Evolutionary conservation across 2,797 vertebrate species (phyloP).

Genomic region (Triplophysa bombifrons): DNA sequence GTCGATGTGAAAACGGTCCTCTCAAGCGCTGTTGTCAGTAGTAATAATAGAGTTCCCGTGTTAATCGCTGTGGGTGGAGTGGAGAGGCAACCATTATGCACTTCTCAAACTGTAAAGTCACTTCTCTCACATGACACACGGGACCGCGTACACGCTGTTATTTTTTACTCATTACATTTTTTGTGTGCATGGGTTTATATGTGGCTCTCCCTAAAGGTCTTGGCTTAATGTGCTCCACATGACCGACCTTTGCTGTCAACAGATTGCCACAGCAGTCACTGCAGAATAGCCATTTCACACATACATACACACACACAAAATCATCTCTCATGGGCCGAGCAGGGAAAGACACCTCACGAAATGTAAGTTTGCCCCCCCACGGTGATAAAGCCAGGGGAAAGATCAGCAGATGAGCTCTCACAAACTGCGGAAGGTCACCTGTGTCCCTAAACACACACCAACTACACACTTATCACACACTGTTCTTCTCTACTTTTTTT

Average conservation of each 20-base stretch:
- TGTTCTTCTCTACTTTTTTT: background rate
- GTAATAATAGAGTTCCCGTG: conserved; percentile 70
- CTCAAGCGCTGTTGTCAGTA: conserved; percentile 63
- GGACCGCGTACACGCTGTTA: conserved; percentile 7
- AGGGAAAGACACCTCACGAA: conserved; percentile 28
- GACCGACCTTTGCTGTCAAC: conserved; percentile 56
- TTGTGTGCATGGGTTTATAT: conserved; percentile 37
- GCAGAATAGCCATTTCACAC: conserved; percentile 24
- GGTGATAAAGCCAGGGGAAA: conserved; percentile 6
- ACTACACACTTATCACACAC: conserved; percentile 53
- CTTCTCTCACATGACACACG: conserved; percentile 22
- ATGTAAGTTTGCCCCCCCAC: conserved; percentile 6
- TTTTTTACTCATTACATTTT: conserved; percentile 5
- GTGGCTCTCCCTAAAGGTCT: conserved; percentile 47
- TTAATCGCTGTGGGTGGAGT: conserved; percentile 62
- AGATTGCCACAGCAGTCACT: conserved; percentile 37
- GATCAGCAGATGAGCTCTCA: conserved; percentile 33
- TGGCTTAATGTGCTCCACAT: conserved; percentile 46
- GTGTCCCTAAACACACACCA: background rate
- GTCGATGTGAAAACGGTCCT: conserved; percentile 56
- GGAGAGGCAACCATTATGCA: conserved; percentile 63
- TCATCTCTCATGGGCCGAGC: conserved; percentile 18
- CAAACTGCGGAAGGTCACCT: conserved; percentile 28
- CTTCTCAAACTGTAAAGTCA: conserved; percentile 53
- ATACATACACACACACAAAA: conserved; percentile 35